Evolutionary conservation across 2,113 vertebrate genomes (phyloP), one percentile per base, ranked within the genome.

Genomic region (Taurulus bubalis): DNA sequence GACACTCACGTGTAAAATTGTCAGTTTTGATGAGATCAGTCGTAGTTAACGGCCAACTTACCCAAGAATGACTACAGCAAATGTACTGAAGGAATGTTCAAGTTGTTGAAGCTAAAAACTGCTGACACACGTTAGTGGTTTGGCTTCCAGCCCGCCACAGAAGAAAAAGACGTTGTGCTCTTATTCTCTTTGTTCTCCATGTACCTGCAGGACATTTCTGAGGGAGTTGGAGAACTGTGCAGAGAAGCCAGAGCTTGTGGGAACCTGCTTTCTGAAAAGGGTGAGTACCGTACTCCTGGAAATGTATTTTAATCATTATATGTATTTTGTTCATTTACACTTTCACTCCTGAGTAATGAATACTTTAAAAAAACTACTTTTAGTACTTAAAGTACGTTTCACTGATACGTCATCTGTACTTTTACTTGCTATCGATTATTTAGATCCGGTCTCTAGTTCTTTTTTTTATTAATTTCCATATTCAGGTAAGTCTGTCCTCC

Each of bases 191-290:
- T 84, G 24, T 65, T 42, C 58, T 3, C 60, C 1, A n/a, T 47
- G 69, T 20, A 30, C 56, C 36, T 69, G 32, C 92, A 99, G 97
- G 90, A 97, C 95, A 73, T 98, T 99, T 94, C 95, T 97, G 20
- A 96, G 96, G 92, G 97, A 99, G 83, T 89, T 99, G 90, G 97
- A 97, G 94, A 96, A 97, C 77, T 97, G 97, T 59, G 93, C 90
- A 7, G 96, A 98, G 92, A 97, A 96, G 74, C 96, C 97, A 5
- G 96, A 98, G 84, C 93, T 97, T 83, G 95, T 99, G 77, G 97
- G 97, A 84, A 95, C 90, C 28, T 98, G 97, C 83, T 99, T 99
- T 92, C 93, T 99, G 91, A 98, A 98, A 92, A 96, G 97, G 92
- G 98, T 99, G 77, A 63, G 60, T 58, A 28, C 4, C 1, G 6